These are phyloP conservation scores for Cyanoramphus novaezelandiae DNA, from an alignment of 2,113 vertebrate genomes.

Conservation along the genomic window DNA sequence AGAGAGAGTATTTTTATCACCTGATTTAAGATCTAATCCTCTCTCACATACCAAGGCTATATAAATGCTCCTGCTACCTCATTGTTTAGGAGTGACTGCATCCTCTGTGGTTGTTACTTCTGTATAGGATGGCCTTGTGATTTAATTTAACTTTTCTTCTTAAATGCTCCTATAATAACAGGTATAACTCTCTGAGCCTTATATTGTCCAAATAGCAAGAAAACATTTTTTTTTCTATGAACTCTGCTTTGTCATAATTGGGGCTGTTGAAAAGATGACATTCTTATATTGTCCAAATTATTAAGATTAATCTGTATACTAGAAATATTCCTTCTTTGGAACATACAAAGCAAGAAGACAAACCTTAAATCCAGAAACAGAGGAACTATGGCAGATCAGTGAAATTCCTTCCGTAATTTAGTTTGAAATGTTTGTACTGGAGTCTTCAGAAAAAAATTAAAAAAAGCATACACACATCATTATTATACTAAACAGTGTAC, in stretches of 20 bases:
- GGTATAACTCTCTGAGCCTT: background rate
- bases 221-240: background rate
- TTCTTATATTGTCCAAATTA: background rate
- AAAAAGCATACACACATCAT: background rate
- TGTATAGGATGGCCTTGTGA: background rate
- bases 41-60: background rate
- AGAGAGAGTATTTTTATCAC: background rate
- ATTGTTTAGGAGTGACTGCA: background rate
- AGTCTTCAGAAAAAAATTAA: background rate
- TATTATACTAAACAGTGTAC: background rate
- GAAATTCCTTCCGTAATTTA: background rate
- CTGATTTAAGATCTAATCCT: conserved; percentile 33
- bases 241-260: background rate
- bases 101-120: background rate
- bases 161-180: background rate
- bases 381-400: background rate
- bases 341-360: background rate
- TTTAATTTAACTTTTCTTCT: background rate
- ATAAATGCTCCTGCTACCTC: background rate
- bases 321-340: background rate
- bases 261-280: background rate
- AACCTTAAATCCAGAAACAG: background rate
- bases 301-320: background rate
- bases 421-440: background rate
- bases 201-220: fast-evolving